Evolutionary conservation across 1,140 invertebrate genomes (phyloP).

Genomic region (Atta colombica): DNA sequence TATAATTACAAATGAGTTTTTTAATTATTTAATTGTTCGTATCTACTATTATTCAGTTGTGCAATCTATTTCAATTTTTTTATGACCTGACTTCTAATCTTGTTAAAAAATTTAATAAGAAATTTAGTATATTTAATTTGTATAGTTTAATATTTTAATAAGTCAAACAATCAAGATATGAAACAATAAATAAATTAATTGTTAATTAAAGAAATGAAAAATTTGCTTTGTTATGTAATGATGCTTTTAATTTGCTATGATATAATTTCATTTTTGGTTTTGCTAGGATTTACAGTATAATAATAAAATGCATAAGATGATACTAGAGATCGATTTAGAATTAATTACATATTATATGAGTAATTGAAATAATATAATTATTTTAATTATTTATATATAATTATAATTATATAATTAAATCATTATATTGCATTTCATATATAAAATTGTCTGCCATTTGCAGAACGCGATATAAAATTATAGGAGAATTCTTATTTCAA

Average conservation of each 20-base stretch:
- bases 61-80: neutral
- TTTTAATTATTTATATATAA: neutral
- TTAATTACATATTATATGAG: neutral
- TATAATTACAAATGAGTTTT: neutral
- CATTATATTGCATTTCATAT: too few relatives aligned
- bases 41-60: neutral
- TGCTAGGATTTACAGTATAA: neutral
- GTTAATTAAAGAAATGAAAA: slow-evolving; percentile 1
- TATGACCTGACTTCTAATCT: neutral
- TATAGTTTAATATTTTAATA: too few relatives aligned
- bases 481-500: neutral
- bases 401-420: too few relatives aligned
- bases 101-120: neutral
- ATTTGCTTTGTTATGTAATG: neutral
- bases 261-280: neutral
- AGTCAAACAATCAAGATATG: neutral
- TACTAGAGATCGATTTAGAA: neutral
- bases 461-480: neutral
- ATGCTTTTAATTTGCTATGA: neutral
- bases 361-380: neutral
- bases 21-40: neutral
- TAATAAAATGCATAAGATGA: neutral
- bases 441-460: neutral
- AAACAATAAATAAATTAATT: neutral
- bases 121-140: neutral